Base-by-base conservation (phyloP, 2,113 vertebrate genomes). In the Hymenochirus boettgeri region DNA sequence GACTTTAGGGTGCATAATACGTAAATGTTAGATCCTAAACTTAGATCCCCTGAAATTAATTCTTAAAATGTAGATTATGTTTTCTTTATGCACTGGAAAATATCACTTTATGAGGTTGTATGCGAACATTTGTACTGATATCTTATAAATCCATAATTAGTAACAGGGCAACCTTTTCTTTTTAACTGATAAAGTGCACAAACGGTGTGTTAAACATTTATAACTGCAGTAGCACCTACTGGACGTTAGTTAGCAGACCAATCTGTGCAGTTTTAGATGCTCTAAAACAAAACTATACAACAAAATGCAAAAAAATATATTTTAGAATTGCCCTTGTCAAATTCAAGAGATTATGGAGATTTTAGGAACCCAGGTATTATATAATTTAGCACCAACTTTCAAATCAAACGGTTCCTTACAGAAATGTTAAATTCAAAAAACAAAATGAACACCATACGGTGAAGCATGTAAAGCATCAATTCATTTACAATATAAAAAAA, bases 401-500 rank as follows among this genome's bases (percentile, higher is more conserved):
- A 42, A 42, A 15, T 42, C 2, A 42, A 42, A 31, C 29, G 5
- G 2, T n/a, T n/a, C n/a, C n/a, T n/a, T n/a, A n/a, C n/a, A n/a
- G n/a, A n/a, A n/a, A n/a, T n/a, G n/a, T 17, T 22, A n/a, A 18
- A n/a, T 3, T 52, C 2, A 17, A 25, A 52, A 52, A 23, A 24
- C 11, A 54, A 27, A 18, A 7, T 17, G 6, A 55, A 2, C 52
- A 26, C 23, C 54, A 51, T 25, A n/a, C 29, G 37, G 31, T 39
- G 29, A 35, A 57, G 42, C 19, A 39, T n/a, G 62, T 64, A 57
- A 72, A 61, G 58, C 31, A 72, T 55, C 55, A 45, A 76, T 71
- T 72, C 65, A 70, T 72, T 79, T 29, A 73, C 74, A 63, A n/a
- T 82, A 79, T 62, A 77, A 82, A 80, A 80, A 76, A 76, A 65